Evolutionary conservation across 2,113 vertebrate species (phyloP), one percentile per base, ranked within the genome.

Genomic region (Melanerpes formicivorus): DNA sequence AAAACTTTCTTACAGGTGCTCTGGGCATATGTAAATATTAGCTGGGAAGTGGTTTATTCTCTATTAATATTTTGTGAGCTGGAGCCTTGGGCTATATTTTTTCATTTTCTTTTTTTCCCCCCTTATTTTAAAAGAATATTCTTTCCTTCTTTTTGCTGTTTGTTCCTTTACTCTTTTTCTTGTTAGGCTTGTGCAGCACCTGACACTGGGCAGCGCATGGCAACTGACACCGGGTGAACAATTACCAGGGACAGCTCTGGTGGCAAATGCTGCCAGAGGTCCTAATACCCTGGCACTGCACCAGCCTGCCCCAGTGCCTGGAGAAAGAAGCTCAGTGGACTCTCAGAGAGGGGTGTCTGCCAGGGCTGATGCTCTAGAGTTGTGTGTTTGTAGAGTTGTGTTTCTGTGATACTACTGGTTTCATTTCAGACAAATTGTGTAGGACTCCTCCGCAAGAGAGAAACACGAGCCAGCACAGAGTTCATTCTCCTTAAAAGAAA

Each of bases 391-490:
- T 55, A 34, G 14, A 27, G 32, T 34, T 9, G 4, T 3, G 6
- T 66, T 87, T 55, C 18, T 18, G 32, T 19, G 30, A 40, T 23
- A 46, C 44, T 40, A 6, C 4, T 34, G 58, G 25, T 52, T 80
- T 71, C 11, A 9, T 30, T 80, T 74, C 54, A 5, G 63, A 40
- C 60, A 48, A 37, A 32, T 11, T 1, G 5, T 3, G 5, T 10
- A 10, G 30, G 37, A 29, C 59, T 79, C 55, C 74, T 80, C 74
- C 0, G 0, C 30, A 14, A 32, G 55, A 3, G 10, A 75, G 73
- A 40, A 62, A 17, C 3, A 1, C 1, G 2, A 18, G 19, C 0
- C 0, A 46, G 30, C 17, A 17, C 56, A 72, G 73, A 1, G 1
- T 78, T 93, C 29, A 14, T 63, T 56, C 60, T 84, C 74, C 73